Percentiles rank a stretch among this genome's conserved stretches.
phyloP scores from a whole-genome alignment of 2,113 vertebrate genomes.

The Hoplias malabaricus region DNA sequence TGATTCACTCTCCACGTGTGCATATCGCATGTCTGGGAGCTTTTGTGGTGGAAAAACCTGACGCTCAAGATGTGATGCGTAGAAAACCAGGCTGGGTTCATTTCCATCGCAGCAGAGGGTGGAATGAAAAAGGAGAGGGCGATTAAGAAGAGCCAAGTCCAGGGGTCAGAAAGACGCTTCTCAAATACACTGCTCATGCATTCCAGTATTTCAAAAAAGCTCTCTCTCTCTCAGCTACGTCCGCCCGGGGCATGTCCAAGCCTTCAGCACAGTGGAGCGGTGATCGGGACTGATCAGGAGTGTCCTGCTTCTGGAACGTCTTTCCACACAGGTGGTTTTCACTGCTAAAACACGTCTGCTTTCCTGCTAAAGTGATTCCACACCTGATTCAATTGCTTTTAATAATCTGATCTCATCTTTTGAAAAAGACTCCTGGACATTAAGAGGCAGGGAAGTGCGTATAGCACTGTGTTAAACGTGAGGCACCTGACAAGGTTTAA shows the following conservation, averaged over 20 bases:
- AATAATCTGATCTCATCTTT: too few relatives aligned
- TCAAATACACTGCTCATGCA: neutral
- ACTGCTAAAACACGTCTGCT: neutral
- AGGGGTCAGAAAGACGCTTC: neutral
- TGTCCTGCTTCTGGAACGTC: neutral
- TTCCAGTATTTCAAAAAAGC: neutral
- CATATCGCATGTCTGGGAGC: constrained; percentile 30
- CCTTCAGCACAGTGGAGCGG: neutral
- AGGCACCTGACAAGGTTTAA: too few relatives aligned
- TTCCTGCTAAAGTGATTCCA: neutral
- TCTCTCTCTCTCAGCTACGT: neutral
- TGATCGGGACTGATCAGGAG: neutral
- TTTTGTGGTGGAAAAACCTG: constrained; percentile 28
- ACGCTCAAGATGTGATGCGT: constrained; percentile 6
- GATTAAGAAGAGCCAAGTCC: constrained; percentile 4
- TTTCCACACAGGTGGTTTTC: neutral
- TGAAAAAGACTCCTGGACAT: too few relatives aligned
- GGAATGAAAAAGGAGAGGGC: constrained; percentile 13
- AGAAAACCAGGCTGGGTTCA: constrained; percentile 1
- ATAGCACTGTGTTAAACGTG: too few relatives aligned
- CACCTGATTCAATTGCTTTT: too few relatives aligned
- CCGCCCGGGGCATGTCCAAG: neutral
- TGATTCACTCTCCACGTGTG: constrained; percentile 43
- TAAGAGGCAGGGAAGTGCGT: too few relatives aligned
- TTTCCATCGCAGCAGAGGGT: constrained; percentile 27